Evolutionary conservation across 2,888 invertebrate genomes (phyloP), one percentile per base, ranked within the genome.

Genomic region (Drosophila imparisetae): DNA sequence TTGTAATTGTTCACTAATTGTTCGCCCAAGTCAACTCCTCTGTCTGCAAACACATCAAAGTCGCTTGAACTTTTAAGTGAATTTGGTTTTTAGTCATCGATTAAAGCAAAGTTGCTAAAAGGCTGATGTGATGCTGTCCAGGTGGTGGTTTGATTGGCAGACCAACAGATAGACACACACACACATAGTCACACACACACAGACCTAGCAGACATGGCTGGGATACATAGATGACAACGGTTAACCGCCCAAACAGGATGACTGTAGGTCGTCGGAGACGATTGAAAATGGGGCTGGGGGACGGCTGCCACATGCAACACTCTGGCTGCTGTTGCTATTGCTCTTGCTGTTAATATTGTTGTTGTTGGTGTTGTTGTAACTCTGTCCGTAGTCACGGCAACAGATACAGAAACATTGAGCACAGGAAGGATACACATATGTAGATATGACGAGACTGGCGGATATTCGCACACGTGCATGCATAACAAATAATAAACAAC

Each of bases 381-480:
- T 55, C n/a, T 55, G 38, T n/a, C 38, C 8, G 76, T 58, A 71
- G 69, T 63, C 79, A 74, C 77, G 72, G 69, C 66, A 68, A 58
- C 72, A 60, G 18, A 57, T 29, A 40, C 55, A 57, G 55, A 57
- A 38, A 30, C n/a, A 40, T n/a, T 50, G 61, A 24, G 38, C 61
- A 63, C 53, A 72, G 63, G 65, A 68, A 48, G 59, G 27, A 55
- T 24, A 54, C 27, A 54, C 55, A 45, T 27, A 69, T 68, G 70
- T 65, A 72, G 64, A 82, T 67, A 73, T 11, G 38, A 52, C 48
- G 52, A 66, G 67, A 64, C 69, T 55, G 48, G 30, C 75, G 71
- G 71, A 76, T 70, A 75, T 67, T 72, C 64, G 72, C 73, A 72
- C 80, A 86, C 85, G 85, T 86, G 88, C 79, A 83, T 70, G 78